Conservation (phyloP, 2,888 invertebrate species). For the Xylota segnis region DNA sequence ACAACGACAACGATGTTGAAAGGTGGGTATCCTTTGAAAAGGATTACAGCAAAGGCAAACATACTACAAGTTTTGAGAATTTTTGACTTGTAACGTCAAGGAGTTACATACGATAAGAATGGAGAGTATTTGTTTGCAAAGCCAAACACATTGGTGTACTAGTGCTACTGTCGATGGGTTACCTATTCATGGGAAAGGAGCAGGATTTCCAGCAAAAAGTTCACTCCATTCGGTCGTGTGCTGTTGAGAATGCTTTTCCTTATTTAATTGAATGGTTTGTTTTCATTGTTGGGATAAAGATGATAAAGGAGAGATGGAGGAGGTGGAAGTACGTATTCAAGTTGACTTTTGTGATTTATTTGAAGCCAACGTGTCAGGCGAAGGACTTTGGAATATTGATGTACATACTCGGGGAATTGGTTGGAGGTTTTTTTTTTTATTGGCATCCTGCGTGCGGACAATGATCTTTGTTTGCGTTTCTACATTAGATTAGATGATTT, state of each 20-base stretch:
- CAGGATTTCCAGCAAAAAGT: constrained; percentile 14
- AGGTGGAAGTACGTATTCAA: neutral
- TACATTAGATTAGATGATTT: no score
- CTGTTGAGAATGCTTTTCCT: constrained; percentile 55
- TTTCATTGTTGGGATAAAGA: constrained; percentile 49
- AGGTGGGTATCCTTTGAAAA: constrained; percentile 38
- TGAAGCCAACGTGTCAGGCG: neutral
- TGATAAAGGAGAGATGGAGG: constrained; percentile 14
- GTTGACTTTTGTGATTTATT: constrained; percentile 2
- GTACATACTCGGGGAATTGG: neutral
- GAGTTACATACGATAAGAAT: neutral
- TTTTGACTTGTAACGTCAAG: constrained; percentile 62
- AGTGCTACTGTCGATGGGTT: constrained; percentile 47
- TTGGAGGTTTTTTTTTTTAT: neutral
- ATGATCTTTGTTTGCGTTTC: no score
- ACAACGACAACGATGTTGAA: constrained; percentile 8
- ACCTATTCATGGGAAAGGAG: constrained; percentile 46
- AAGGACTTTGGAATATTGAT: neutral
- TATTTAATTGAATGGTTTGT: constrained; percentile 69
- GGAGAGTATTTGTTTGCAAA: constrained; percentile 21
- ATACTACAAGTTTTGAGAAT: constrained; percentile 52
- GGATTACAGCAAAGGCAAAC: constrained; percentile 37
- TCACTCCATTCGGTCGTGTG: constrained; percentile 54
- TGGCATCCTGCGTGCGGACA: neutral
- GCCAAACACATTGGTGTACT: constrained; percentile 43